These are phyloP conservation scores for Beroe forskalii DNA, from an alignment of 37 sponge, comb jelly and placozoan species.

Conservation along the genomic window DNA sequence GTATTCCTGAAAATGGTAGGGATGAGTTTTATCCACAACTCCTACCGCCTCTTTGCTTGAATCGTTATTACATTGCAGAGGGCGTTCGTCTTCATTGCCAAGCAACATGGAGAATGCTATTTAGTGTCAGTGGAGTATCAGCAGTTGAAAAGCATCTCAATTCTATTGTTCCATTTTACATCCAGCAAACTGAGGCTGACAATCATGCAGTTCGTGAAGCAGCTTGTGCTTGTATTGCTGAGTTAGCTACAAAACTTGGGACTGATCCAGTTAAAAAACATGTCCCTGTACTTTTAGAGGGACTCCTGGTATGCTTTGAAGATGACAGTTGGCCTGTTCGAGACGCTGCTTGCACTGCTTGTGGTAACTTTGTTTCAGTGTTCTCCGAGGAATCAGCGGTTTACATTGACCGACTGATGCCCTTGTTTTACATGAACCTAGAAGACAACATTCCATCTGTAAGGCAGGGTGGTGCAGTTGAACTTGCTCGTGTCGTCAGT, in stretches of 20 bases:
- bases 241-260: constrained; percentile 84
- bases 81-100: constrained; percentile 92
- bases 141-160: constrained; percentile 77
- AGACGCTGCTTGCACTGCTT: constrained; percentile 94
- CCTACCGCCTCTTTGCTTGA: constrained; percentile 91
- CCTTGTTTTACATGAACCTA: constrained; percentile 78
- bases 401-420: constrained; percentile 66
- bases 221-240: constrained; percentile 93
- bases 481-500: constrained; percentile 73
- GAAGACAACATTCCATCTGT: constrained; percentile 92
- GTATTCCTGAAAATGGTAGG: constrained; percentile 51
- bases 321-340: constrained; percentile 99
- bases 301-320: constrained; percentile 81
- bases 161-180: constrained; percentile 74
- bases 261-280: constrained; percentile 31
- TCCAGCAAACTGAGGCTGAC: constrained; percentile 78
- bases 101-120: constrained; percentile 84
- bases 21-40: constrained; percentile 69
- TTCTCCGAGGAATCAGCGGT: constrained; percentile 77
- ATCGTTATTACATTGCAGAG: constrained; percentile 96
- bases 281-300: constrained; percentile 69
- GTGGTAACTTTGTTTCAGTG: constrained; percentile 90
- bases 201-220: constrained; percentile 96
- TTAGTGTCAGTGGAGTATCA: constrained; percentile 71
- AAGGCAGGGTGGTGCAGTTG: constrained; percentile 88